phyloP scores from a whole-genome alignment of 1,140 invertebrate species.

The Brachionus paranguensis region DNA sequence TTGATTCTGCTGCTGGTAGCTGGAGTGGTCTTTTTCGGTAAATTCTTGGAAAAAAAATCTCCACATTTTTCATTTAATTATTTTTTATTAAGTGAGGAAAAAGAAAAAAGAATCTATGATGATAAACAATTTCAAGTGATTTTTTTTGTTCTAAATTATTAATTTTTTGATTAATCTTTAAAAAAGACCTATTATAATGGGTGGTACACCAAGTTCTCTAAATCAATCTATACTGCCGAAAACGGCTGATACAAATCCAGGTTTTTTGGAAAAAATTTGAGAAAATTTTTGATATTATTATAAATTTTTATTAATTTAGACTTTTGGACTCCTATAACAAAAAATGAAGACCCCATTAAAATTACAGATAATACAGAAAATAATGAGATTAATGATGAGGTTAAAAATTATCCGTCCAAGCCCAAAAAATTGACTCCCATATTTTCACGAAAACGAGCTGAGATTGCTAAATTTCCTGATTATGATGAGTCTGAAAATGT shows the following conservation, averaged over 20 bases:
- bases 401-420: neutral
- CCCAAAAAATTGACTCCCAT: slow-evolving; percentile 17
- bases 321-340: neutral
- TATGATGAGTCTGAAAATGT: neutral
- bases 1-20: neutral
- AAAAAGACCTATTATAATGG: neutral
- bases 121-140: slow-evolving; percentile 20
- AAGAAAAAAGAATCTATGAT: slow-evolving; percentile 37
- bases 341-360: neutral
- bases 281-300: too few species aligned
- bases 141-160: neutral
- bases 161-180: neutral
- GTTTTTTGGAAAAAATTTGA: neutral
- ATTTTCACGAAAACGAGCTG: neutral
- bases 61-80: neutral
- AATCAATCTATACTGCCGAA: neutral
- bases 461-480: slow-evolving; percentile 16
- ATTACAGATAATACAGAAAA: neutral
- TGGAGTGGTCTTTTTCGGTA: slow-evolving; percentile 11
- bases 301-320: too few species aligned
- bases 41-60: neutral
- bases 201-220: neutral
- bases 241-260: neutral
- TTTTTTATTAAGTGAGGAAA: neutral
- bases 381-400: neutral